Evolutionary conservation across 1,140 invertebrate genomes (phyloP), one percentile per base, ranked within the genome.

Genomic region (Harpegnathos saltator): DNA sequence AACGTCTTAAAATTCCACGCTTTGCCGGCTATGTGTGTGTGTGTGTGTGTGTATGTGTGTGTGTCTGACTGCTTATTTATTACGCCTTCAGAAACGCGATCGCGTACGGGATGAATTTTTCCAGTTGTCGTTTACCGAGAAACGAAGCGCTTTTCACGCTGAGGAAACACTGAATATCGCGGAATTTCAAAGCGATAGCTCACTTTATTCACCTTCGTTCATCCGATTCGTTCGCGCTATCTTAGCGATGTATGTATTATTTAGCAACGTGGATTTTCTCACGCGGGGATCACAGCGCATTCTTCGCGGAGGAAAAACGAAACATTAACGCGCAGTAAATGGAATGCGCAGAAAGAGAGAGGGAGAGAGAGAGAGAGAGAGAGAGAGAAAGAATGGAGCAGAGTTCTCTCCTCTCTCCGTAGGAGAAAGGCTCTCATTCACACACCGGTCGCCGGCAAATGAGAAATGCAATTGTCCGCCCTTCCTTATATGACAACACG

Each of bases 401-500:
- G 29, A 78, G 24, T 69, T 85, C 29, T 24, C 14, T 33, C 15
- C 24, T 33, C 38, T 24, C 24, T n/a, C 29, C 22, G 52, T 24
- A 48, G 54, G 54, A n/a, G 24, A 22, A 74, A 24, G 26, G n/a
- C n/a, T n/a, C 26, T 19, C 58, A 19, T 48, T 59, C 38, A n/a
- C n/a, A n/a, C n/a, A n/a, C 33, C 38, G 26, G 29, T 54, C 29
- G 22, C 58, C 73, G 78, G 84, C 83, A 77, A 88, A 90, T 90
- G 77, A 85, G 82, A 89, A 91, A 91, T 90, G 90, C 85, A 91
- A 91, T 90, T 91, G 89, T 66, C 86, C 66, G 61, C 71, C 85
- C 85, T 89, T 88, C 89, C 89, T 89, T 88, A 89, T 88, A 89
- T 89, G 84, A 87, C 86, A 84, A 84, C 72, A n/a, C n/a, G n/a